phyloP scores from a whole-genome alignment of 1,140 invertebrate genomes.

The Maconellicoccus hirsutus region DNA sequence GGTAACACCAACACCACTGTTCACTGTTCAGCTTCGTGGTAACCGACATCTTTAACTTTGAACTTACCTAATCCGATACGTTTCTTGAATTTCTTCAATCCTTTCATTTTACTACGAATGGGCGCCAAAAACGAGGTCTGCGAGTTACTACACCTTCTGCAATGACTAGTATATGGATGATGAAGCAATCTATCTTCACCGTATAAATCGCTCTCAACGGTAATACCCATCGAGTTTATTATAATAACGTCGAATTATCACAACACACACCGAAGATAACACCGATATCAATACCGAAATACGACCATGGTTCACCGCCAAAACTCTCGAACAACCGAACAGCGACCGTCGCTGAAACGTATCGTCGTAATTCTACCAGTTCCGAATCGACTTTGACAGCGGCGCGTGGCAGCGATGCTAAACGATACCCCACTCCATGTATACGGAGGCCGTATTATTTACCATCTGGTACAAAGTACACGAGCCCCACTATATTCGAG shows the following conservation, averaged over 20 bases:
- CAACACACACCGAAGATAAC: not conserved
- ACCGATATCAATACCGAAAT: not conserved
- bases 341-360: not conserved
- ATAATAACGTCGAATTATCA: not conserved
- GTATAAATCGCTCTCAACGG: not conserved
- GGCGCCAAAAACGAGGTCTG: not conserved
- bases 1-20: no score
- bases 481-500: not conserved
- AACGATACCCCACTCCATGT: not conserved
- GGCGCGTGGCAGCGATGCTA: not conserved
- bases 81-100: not conserved
- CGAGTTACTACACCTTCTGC: not conserved
- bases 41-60: no score
- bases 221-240: constrained; percentile 1
- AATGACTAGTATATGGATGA: not conserved
- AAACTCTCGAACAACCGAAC: no score
- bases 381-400: not conserved
- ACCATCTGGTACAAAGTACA: not conserved
- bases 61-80: constrained; percentile 8
- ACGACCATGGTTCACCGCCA: not conserved
- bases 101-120: not conserved
- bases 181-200: not conserved
- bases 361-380: not conserved
- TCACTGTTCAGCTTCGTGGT: no score
- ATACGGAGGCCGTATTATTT: not conserved